Evolutionary conservation across 2,797 vertebrate genomes (phyloP), one percentile per base, ranked within the genome.

Genomic region (Peromyscus melanophrys): DNA sequence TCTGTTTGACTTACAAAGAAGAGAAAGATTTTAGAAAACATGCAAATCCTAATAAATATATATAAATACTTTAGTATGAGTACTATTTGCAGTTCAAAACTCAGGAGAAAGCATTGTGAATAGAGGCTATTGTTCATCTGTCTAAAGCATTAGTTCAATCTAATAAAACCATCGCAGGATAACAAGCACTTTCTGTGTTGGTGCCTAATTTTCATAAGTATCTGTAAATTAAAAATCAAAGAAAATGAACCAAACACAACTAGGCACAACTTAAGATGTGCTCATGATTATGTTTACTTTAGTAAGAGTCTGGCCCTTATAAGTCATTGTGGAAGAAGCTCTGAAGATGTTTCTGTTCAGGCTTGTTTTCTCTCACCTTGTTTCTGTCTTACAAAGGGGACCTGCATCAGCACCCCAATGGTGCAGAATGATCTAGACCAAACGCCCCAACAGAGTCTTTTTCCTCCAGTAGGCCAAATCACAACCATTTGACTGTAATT

Each of bases 401-500:
- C n/a, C 78, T 86, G 78, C 61, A 69, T 87, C 89, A 65, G 71
- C 67, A 75, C 23, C 52, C 75, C 89, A 91, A 71, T 34, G 75
- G 55, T 80, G 8, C 92, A 85, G 93, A 95, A 84, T 63, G 31
- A 95, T 92, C 80, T 94, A 93, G 63, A 27, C 96, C 82, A 96
- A 95, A 89, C 43, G 63, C 73, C 55, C 75, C 84, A 78, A 83
- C 55, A 95, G 83, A 80, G 40, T 49, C 77, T 96, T 95, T 96
- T 92, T 94, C 57, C 77, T 78, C 67, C 82, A 46, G 92, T 78
- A 81, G 59, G 82, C 95, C 96, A 92, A 95, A 96, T 97, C 94
- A 88, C 85, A 95, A 83, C 63, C 85, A 94, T 82, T 95, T 89
- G 96, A 94, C 80, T 96, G 29, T 93, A 93, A 97, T 97, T 96